phyloP scores from a whole-genome alignment of 2,797 vertebrate species.

The Urophycis tenuis region DNA sequence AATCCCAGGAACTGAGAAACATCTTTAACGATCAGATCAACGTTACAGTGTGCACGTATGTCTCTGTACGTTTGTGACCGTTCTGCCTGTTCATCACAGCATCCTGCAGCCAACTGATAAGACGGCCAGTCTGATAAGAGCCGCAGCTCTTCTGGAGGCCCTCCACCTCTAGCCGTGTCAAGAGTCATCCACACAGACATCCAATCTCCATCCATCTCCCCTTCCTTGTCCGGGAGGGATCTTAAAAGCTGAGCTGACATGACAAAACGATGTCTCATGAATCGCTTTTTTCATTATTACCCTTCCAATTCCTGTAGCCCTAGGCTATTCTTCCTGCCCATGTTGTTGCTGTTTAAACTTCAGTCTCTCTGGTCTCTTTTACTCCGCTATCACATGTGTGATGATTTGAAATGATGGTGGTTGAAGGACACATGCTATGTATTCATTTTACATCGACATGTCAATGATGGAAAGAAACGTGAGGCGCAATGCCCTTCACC shows the following conservation, averaged over 20 bases:
- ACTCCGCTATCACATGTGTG: not conserved
- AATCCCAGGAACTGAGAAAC: not conserved
- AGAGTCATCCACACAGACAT: not conserved
- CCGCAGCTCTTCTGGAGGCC: slow-evolving; percentile 11
- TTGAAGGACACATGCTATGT: not conserved
- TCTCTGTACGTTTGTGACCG: not conserved
- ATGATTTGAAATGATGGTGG: not conserved
- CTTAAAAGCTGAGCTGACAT: not conserved
- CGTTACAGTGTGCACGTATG: not conserved
- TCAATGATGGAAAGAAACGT: too few relatives aligned
- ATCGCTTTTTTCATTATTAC: not conserved
- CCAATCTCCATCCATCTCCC: not conserved
- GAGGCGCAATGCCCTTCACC: not conserved
- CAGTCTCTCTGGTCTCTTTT: not conserved
- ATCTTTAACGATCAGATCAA: not conserved
- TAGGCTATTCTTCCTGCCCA: not conserved
- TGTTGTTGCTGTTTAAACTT: not conserved
- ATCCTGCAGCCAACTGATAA: slow-evolving; percentile 38
- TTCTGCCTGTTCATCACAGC: slow-evolving; percentile 13
- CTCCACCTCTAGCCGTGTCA: slow-evolving; percentile 7
- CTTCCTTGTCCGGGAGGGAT: not conserved
- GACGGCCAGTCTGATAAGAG: slow-evolving; percentile 38
- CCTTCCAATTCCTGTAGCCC: not conserved
- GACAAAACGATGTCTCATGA: not conserved
- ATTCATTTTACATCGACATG: not conserved